These are phyloP conservation scores for Oncorhynchus masou DNA, from an alignment of 2,113 vertebrate species.

Conservation along the genomic window DNA sequence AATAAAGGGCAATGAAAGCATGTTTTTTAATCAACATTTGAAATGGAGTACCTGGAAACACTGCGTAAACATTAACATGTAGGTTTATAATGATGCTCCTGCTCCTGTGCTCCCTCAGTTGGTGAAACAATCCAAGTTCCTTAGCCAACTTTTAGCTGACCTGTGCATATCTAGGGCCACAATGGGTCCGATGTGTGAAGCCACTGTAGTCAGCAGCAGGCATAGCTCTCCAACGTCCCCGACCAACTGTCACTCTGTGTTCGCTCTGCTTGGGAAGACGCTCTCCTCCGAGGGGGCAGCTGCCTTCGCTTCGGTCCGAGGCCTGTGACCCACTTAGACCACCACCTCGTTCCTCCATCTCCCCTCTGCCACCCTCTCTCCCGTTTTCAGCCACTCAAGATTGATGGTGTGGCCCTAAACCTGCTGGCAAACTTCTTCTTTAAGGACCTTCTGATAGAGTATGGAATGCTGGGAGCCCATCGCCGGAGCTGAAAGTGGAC, in stretches of 20 bases:
- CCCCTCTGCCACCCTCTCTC: constrained; percentile 8
- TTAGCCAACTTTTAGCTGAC: constrained; percentile 10
- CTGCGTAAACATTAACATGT: too few species aligned
- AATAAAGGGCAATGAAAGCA: not conserved
- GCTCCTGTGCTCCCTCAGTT: constrained; percentile 18
- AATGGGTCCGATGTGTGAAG: not conserved
- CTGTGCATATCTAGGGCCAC: not conserved
- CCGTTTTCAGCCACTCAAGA: constrained; percentile 55
- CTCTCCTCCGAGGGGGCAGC: constrained; percentile 57
- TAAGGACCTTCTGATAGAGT: not conserved
- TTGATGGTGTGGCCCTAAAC: constrained; percentile 71
- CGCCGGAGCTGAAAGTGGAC: constrained; percentile 17
- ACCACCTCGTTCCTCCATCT: constrained; percentile 49
- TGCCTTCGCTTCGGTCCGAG: constrained; percentile 73
- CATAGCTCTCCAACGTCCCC: constrained; percentile 45
- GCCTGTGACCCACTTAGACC: constrained; percentile 74
- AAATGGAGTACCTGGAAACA: too few species aligned
- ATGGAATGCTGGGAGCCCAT: constrained; percentile 9
- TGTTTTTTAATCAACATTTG: too few species aligned
- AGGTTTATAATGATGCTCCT: too few species aligned
- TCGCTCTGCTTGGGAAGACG: not conserved
- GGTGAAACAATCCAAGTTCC: constrained; percentile 27
- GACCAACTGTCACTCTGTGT: constrained; percentile 61
- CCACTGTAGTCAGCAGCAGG: not conserved
- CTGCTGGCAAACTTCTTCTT: constrained; percentile 60